Evolutionary conservation across 2,888 invertebrate genomes (phyloP).

Genomic region (Stramonita haemastoma): DNA sequence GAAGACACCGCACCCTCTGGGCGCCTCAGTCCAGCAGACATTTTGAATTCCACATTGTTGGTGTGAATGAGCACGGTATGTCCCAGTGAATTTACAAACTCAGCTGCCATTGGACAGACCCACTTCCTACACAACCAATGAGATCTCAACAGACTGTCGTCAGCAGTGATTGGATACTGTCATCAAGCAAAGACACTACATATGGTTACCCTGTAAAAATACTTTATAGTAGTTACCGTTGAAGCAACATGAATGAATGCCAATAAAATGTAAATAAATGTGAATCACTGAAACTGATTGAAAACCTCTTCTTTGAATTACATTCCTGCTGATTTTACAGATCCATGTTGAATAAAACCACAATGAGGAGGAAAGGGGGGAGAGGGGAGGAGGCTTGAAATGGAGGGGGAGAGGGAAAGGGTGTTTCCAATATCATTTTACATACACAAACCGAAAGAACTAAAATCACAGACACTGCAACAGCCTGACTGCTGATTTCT

Average conservation of each 20-base stretch:
- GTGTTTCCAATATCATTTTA: not conserved
- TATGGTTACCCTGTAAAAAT: constrained; percentile 32
- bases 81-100: not conserved
- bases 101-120: constrained; percentile 42
- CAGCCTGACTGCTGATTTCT: not conserved
- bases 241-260: not conserved
- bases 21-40: not conserved
- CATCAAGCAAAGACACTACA: not conserved
- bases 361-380: no score
- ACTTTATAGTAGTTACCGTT: not conserved
- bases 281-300: not conserved
- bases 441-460: not conserved
- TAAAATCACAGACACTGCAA: not conserved
- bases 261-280: not conserved
- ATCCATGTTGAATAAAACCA: no score
- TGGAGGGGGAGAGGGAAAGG: no score
- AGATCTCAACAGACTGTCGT: not conserved
- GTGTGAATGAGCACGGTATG: not conserved
- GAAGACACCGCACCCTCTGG: no score
- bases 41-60: not conserved
- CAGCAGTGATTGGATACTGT: constrained; percentile 1
- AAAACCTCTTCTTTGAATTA: not conserved
- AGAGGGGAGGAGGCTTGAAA: no score
- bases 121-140: constrained; percentile 27
- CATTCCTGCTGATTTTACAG: not conserved